Evolutionary conservation across 2,797 vertebrate species (phyloP), one percentile per base, ranked within the genome.

Genomic region (Gymnothorax javanicus): DNA sequence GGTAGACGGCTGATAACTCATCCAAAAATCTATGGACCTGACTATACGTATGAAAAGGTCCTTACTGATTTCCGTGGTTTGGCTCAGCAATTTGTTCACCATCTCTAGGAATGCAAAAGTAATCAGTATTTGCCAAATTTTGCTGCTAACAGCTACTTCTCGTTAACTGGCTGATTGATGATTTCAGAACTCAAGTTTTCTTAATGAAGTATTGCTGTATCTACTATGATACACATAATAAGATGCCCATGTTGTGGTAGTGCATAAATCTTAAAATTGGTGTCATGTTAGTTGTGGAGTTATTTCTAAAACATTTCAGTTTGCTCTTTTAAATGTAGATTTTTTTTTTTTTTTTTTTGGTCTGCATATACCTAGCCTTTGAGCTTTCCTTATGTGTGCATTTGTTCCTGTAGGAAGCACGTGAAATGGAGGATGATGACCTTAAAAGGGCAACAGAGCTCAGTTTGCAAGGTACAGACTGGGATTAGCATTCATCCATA

Each of bases 371-470:
- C 25, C 27, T 75, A 25, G 25, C 33, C 11, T 23, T 50, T 79
- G 27, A 71, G n/a, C 33, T 2, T 43, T 6, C 17, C 85, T 50
- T 13, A 5, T 85, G 62, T 52, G n/a, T 83, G 57, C 25, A 15
- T 77, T 60, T 58, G 11, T 87, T 23, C 67, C 83, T 12, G 52
- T 92, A 99, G 99, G 98, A 99, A 91, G 99, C 98, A 79, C 97
- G 98, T 90, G 98, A 99, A 93, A 94, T 98, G 95, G 98, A 97
- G 92, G 98, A 99, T 60, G 98, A 99, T 89, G 99, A 99, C 89
- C 95, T 99, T 91, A 99, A 99, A 95, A 97, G 97, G 93, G 99
- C 99, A 83, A 99, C 98, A 0, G 98, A 99, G 93, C 97, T 99
- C 94, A 99, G 98, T 91, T 94, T 99, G 89, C 99, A 99, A 97